Evolutionary conservation across 2,797 vertebrate species (phyloP), one percentile per base, ranked within the genome.

Genomic region (Epinephelus coioides): DNA sequence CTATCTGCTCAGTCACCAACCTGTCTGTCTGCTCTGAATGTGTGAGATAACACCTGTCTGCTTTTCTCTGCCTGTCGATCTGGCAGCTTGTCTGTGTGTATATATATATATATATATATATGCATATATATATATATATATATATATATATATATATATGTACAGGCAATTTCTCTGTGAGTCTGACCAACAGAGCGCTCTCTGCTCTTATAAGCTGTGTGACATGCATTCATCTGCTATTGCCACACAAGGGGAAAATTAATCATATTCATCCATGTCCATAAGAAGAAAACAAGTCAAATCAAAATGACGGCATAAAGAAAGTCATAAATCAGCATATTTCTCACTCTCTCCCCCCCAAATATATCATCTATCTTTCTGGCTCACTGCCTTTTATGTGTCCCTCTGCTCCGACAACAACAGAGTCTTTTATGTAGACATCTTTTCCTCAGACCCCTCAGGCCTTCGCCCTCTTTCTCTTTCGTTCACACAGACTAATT

Each of bases 371-470:
- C 92, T 89, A 90, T 92, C 92, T 94, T 86, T 92, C 82, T 84
- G 86, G 77, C 86, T 38, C 30, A 47, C 21, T 84, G 81, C 88
- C 94, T 95, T 95, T 95, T 88, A 95, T 95, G 91, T 94, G 75
- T 69, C 60, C 73, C 86, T 93, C 87, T 84, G 80, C 61, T 66
- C 76, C 34, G 91, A 87, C 89, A 93, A 95, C 94, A 96, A 95
- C 91, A 80, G 90, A 75, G 77, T 84, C 95, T 95, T 95, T 96
- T 93, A 95, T 95, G 91, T 88, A 50, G 73, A 82, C 90, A 84
- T 94, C 93, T 92, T 87, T 83, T 86, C 88, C 88, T 87, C 85
- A 14, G 60, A 77, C 73, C 93, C 94, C 94, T 92, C 84, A 49
- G 93, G 91, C 93, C 69, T 66, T 88, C 87, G 81, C 80, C 77